Evolutionary conservation across 2,888 invertebrate species (phyloP).

Genomic region (Euplexia lucipara): DNA sequence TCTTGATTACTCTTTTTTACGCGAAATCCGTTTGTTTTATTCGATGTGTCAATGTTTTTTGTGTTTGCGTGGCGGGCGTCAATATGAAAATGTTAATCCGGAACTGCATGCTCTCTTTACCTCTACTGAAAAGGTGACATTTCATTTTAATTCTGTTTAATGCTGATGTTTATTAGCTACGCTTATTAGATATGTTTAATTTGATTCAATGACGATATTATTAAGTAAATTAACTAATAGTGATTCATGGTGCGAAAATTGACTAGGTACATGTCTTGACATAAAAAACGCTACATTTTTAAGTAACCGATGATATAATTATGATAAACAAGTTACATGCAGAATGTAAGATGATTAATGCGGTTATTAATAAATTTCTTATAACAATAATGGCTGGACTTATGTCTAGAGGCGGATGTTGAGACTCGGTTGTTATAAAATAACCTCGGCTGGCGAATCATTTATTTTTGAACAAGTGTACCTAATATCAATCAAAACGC

Average conservation of each 20-base stretch:
- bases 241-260: neutral
- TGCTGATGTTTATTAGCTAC: constrained; percentile 1
- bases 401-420: constrained; percentile 29
- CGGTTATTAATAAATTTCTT: constrained; percentile 11
- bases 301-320: constrained; percentile 15
- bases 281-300: neutral
- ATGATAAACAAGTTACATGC: constrained; percentile 6
- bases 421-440: constrained; percentile 31
- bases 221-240: too few species aligned
- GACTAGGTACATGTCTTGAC: neutral
- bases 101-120: constrained; percentile 8
- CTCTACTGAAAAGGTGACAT: neutral
- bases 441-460: constrained; percentile 15
- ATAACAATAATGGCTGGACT: constrained; percentile 23
- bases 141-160: neutral
- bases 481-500: constrained; percentile 59
- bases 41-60: constrained; percentile 16
- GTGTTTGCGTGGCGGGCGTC: neutral
- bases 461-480: constrained; percentile 42
- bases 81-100: constrained; percentile 12
- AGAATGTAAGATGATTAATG: constrained; percentile 15
- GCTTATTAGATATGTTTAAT: neutral
- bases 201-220: neutral
- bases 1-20: constrained; percentile 5
- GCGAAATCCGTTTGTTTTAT: constrained; percentile 6